phyloP scores from a whole-genome alignment of 2,888 invertebrate genomes.

The Neoitamus cyanurus region DNA sequence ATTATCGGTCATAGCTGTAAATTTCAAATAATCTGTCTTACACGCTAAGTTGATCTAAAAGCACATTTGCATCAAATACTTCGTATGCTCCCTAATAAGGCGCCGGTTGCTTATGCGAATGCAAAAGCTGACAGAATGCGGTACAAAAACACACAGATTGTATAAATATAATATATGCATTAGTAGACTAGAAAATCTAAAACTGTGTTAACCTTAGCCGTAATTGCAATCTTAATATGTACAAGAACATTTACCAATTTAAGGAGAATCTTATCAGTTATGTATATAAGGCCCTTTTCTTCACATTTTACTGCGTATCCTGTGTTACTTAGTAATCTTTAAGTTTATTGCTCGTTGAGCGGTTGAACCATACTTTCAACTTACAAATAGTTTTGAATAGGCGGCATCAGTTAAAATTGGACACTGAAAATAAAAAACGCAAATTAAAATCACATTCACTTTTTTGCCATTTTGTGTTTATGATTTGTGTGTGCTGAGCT shows the following conservation, averaged over 20 bases:
- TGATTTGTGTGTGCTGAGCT: neutral
- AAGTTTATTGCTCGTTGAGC: slow-evolving; percentile 39
- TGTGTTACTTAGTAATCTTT: neutral
- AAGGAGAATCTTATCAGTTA: slow-evolving; percentile 30
- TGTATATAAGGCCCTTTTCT: slow-evolving; percentile 45
- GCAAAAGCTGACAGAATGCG: slow-evolving; percentile 8
- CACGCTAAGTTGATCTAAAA: neutral
- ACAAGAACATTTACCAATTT: slow-evolving; percentile 28
- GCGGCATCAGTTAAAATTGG: slow-evolving; percentile 40
- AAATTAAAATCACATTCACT: neutral
- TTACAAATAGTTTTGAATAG: slow-evolving; percentile 37
- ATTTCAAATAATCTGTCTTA: neutral
- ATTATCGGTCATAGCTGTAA: neutral
- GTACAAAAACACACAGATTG: slow-evolving; percentile 27
- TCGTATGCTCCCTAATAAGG: slow-evolving; percentile 26
- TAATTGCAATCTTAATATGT: slow-evolving; percentile 14
- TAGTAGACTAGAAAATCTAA: slow-evolving; percentile 43
- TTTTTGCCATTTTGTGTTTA: neutral
- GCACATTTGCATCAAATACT: slow-evolving; percentile 4
- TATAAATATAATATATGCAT: slow-evolving; percentile 17
- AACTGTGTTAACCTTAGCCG: slow-evolving; percentile 8
- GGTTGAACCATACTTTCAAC: slow-evolving; percentile 34
- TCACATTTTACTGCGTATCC: slow-evolving; percentile 43
- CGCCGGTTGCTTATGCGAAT: slow-evolving; percentile 8
- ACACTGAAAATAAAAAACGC: slow-evolving; percentile 30